Evolutionary conservation across 2,888 invertebrate genomes (phyloP).

Genomic region (Nipponacmea schrenckii): DNA sequence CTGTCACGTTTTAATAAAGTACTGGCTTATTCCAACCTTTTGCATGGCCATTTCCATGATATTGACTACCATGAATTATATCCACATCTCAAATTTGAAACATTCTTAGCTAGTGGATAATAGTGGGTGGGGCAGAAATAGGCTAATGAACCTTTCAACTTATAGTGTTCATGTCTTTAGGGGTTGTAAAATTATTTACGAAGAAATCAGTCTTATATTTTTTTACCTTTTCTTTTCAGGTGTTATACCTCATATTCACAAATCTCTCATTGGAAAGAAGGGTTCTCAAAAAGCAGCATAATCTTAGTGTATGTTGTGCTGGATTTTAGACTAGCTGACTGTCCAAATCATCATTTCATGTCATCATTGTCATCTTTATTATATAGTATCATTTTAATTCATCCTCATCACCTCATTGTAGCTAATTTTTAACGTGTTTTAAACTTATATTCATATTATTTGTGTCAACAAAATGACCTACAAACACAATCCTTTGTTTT

Average conservation of each 20-base stretch:
- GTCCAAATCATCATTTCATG: slow-evolving; percentile 19
- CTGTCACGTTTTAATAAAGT: too few relatives aligned
- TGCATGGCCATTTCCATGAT: too few relatives aligned
- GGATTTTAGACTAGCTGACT: slow-evolving; percentile 14
- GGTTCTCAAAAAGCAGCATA: slow-evolving; percentile 71
- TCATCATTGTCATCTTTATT: slow-evolving; percentile 10
- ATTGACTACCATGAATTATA: too few relatives aligned
- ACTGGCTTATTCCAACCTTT: too few relatives aligned
- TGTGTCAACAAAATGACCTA: not conserved
- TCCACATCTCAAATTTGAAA: too few relatives aligned
- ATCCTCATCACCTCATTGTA: slow-evolving; percentile 4
- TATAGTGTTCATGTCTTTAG: too few relatives aligned
- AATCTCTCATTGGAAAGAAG: slow-evolving; percentile 99
- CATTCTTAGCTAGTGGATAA: too few relatives aligned
- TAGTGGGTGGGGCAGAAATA: too few relatives aligned
- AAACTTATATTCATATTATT: not conserved
- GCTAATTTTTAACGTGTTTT: slow-evolving; percentile 2
- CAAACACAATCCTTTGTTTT: not conserved
- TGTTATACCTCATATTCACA: slow-evolving; percentile 99
- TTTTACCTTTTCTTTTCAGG: slow-evolving; percentile 70
- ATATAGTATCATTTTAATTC: slow-evolving; percentile 13
- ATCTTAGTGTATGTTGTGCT: slow-evolving; percentile 8
- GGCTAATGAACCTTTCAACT: too few relatives aligned
- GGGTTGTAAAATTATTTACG: too few relatives aligned
- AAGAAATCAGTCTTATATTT: not conserved